Conservation (phyloP, 2,797 vertebrate species). For the Buphagus erythrorhynchus region DNA sequence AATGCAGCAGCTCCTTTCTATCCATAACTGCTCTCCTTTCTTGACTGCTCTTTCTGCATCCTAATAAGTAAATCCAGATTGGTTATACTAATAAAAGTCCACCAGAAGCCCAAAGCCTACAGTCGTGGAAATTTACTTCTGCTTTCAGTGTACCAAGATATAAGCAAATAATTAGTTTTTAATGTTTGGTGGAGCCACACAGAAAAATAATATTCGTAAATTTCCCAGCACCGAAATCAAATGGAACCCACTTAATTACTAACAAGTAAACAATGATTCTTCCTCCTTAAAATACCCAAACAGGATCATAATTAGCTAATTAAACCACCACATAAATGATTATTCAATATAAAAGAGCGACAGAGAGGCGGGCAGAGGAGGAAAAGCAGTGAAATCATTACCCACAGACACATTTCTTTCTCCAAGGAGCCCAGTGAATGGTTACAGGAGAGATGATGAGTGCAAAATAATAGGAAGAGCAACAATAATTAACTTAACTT, state of each 20-base stretch:
- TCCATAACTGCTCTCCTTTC: not conserved
- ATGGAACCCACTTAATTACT: conserved; percentile 59
- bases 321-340: conserved; percentile 54
- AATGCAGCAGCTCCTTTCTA: not conserved
- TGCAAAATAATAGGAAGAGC: conserved; percentile 3
- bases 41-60: not conserved
- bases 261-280: conserved; percentile 58
- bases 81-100: not conserved
- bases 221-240: conserved; percentile 55
- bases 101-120: not conserved
- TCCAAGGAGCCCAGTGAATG: not conserved
- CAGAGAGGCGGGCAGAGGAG: not conserved
- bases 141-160: not conserved
- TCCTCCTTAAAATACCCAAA: conserved; percentile 35
- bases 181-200: conserved; percentile 27
- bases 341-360: conserved; percentile 53
- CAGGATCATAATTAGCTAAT: conserved; percentile 64
- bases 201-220: conserved; percentile 49
- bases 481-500: conserved; percentile 38
- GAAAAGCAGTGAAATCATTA: not conserved
- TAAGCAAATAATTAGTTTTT: conserved; percentile 62
- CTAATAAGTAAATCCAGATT: not conserved
- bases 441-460: not conserved
- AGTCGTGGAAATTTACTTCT: not conserved
- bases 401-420: not conserved